A percentile compares a stretch with the other conserved stretches of the same genome.
Conservation (phyloP, 2,797 vertebrate species). For the Catharus ustulatus region DNA sequence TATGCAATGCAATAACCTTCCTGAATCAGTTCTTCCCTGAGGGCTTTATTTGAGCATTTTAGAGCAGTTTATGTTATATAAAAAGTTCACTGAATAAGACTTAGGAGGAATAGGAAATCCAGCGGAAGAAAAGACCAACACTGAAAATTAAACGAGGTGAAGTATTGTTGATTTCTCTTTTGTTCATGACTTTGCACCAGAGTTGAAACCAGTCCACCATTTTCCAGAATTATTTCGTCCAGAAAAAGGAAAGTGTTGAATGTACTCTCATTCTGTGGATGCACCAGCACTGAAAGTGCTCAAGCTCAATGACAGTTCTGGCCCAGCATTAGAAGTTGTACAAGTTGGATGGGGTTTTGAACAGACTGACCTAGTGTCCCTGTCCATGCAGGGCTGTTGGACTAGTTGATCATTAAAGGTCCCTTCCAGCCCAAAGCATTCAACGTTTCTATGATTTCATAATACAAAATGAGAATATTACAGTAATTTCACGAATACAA, state of each 20-base stretch:
- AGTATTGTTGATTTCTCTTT: not conserved
- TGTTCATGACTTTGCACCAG: not conserved
- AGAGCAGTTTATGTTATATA: not conserved
- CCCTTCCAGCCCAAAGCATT: not conserved
- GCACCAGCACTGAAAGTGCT: not conserved
- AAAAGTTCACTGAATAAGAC: not conserved
- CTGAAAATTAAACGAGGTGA: not conserved
- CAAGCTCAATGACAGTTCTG: not conserved
- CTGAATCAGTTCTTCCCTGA: not conserved
- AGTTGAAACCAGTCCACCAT: not conserved
- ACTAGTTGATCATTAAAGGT: not conserved
- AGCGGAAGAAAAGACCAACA: not conserved
- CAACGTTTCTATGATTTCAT: not conserved
- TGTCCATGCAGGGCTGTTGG: not conserved
- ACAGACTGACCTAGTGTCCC: too few species aligned
- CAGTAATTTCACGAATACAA: too few species aligned
- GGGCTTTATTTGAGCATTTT: not conserved
- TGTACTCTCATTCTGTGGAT: not conserved
- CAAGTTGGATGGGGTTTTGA: not conserved
- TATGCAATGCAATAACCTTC: not conserved
- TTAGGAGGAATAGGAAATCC: not conserved
- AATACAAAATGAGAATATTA: not conserved
- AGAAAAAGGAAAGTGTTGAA: not conserved
- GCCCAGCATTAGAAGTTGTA: not conserved
- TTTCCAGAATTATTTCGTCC: not conserved